Evolutionary conservation across 2,888 invertebrate genomes (phyloP).

Genomic region (Apoderus coryli): DNA sequence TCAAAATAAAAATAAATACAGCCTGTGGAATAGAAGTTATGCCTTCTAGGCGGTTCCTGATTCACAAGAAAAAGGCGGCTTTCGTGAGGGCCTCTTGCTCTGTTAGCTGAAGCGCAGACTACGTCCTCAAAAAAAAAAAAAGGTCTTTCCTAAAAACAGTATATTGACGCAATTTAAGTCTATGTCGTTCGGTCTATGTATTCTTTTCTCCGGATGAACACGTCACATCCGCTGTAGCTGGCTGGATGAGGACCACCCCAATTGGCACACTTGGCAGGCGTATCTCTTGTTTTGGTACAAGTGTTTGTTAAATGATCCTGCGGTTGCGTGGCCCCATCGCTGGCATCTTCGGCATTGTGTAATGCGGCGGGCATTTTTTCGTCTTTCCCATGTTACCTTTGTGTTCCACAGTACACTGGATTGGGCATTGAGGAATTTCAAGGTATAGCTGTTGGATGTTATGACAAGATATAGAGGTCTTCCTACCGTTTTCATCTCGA

Average conservation of each 20-base stretch:
- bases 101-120: too few species aligned
- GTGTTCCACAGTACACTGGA: constrained; percentile 4
- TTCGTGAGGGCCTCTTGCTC: too few species aligned
- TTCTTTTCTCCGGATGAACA: constrained; percentile 14
- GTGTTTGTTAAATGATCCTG: constrained; percentile 19
- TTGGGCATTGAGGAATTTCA: constrained; percentile 4
- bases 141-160: too few species aligned
- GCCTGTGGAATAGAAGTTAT: too few species aligned
- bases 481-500: too few species aligned
- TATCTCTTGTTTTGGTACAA: constrained; percentile 17
- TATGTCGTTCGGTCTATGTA: too few species aligned
- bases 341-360: constrained; percentile 23
- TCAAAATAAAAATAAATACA: too few species aligned
- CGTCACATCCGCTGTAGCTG: constrained; percentile 17
- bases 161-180: too few species aligned
- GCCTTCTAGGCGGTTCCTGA: too few species aligned
- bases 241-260: constrained; percentile 21
- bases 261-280: constrained; percentile 21
- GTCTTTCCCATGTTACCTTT: constrained; percentile 10
- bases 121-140: too few species aligned
- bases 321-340: constrained; percentile 21
- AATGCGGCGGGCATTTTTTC: constrained; percentile 16
- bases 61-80: too few species aligned
- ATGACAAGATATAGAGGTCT: constrained; percentile 6
- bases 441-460: constrained; percentile 1